Base-by-base conservation (phyloP, 2,797 vertebrate genomes). In the Cyprinella venusta region DNA sequence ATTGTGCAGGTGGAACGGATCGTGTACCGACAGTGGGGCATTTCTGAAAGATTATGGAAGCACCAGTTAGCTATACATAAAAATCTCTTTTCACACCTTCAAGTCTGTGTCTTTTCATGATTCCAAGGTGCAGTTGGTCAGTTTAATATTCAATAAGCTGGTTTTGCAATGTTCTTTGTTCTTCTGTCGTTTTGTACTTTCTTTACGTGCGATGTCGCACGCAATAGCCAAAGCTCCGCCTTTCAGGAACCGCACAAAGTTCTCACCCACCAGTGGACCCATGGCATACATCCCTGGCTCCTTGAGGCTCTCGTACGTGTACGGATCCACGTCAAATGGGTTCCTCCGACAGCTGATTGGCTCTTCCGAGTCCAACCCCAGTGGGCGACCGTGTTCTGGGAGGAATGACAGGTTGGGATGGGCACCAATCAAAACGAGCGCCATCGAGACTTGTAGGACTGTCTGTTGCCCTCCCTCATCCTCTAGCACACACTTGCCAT, bases 211-310 rank as follows among this genome's bases (percentile, higher is more conserved):
- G 4, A 95, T 86, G 85, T 95, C 90, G 2, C 93, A 92, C 0
- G 91, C 94, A 6, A 95, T 94, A 1, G 93, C 95, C 42, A 96
- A 90, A 0, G 94, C 95, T 0, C 95, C 95, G 0, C 95, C 95
- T 76, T 95, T 95, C 36, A 95, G 90, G 88, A 96, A 96, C n/a
- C 95, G 88, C 48, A 96, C 95, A 83, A 96, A 96, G 91, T 96
- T 95, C 89, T 96, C 95, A 0, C 95, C 95, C 0, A 96, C 94
- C 8, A 96, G 75, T 0, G 95, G 95, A 1, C 95, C 95, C 93
- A 96, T 94, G 81, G 94, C 95, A 63, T 95, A 96, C 85, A 96
- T 61, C 42, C 94, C 94, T 0, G 88, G 90, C 1, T 93, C 93
- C 1, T 83, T 88, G 0, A 88, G 45, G 45, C 92, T 91, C 86